phyloP scores from a whole-genome alignment of 2,113 vertebrate genomes.

The Plecturocebus donacophilus region DNA sequence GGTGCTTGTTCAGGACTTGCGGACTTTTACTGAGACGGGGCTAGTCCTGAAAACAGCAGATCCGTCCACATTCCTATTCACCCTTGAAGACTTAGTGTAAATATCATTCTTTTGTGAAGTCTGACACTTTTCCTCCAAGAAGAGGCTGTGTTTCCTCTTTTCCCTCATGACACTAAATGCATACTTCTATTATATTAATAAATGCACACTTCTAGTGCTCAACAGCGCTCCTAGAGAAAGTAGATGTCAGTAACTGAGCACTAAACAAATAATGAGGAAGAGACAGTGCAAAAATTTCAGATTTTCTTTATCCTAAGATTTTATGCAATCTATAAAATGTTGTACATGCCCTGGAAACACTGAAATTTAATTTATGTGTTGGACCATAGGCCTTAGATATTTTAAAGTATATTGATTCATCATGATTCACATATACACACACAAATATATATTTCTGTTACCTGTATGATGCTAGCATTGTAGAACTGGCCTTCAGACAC shows the following conservation, averaged over 20 bases:
- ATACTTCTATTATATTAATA: neutral
- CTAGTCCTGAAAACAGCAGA: neutral
- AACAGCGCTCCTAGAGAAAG: neutral
- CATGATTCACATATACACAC: neutral
- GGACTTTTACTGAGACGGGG: neutral
- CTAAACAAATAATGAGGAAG: neutral
- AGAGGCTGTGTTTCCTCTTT: neutral
- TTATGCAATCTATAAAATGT: neutral
- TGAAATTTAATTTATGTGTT: neutral
- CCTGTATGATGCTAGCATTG: slow-evolving; percentile 90
- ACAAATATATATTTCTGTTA: slow-evolving; percentile 72
- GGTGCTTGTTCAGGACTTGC: neutral
- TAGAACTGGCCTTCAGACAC: slow-evolving; percentile 90
- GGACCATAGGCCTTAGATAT: neutral
- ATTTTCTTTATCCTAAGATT: neutral
- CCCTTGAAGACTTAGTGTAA: neutral
- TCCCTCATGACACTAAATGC: neutral
- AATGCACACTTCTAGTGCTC: no score
- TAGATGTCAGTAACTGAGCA: neutral
- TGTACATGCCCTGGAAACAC: neutral
- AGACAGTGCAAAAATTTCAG: neutral
- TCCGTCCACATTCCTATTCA: neutral
- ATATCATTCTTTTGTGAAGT: neutral
- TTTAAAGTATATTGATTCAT: neutral
- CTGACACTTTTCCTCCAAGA: neutral